phyloP scores from a whole-genome alignment of 2,888 invertebrate genomes.

The Raillietiella orientalis region DNA sequence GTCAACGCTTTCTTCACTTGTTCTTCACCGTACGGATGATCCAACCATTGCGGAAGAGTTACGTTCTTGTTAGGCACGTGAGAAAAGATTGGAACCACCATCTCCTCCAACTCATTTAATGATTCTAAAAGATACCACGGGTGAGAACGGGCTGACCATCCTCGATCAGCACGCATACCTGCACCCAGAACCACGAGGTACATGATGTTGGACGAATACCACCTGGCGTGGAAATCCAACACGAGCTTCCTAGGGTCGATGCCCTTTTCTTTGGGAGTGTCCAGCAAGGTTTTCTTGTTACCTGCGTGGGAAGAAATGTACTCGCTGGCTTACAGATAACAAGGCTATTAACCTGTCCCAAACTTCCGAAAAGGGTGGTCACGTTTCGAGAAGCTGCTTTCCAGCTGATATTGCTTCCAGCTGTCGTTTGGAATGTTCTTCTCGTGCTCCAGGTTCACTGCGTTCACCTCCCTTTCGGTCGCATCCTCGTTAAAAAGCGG shows the following conservation, averaged over 20 bases:
- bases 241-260: too few relatives aligned
- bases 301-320: too few relatives aligned
- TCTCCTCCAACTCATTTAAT: slow-evolving; percentile 39
- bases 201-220: too few relatives aligned
- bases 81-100: slow-evolving; percentile 43
- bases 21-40: slow-evolving; percentile 44
- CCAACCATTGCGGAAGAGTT: slow-evolving; percentile 33
- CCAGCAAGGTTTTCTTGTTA: too few relatives aligned
- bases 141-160: too few relatives aligned
- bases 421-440: slow-evolving; percentile 64
- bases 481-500: slow-evolving; percentile 75
- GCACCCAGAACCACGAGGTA: too few relatives aligned
- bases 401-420: slow-evolving; percentile 67
- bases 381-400: slow-evolving; percentile 39
- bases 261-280: too few relatives aligned
- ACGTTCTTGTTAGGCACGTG: slow-evolving; percentile 41
- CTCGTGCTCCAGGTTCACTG: slow-evolving; percentile 84
- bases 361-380: slow-evolving; percentile 71
- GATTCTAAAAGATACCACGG: background rate
- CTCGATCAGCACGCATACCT: too few relatives aligned
- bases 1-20: slow-evolving; percentile 34
- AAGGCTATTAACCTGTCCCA: slow-evolving; percentile 34
- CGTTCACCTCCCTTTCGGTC: slow-evolving; percentile 73
- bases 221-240: too few relatives aligned
- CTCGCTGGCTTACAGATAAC: background rate